phyloP scores from a whole-genome alignment of 2,888 invertebrate species.

The Margaritifera margaritifera region DNA sequence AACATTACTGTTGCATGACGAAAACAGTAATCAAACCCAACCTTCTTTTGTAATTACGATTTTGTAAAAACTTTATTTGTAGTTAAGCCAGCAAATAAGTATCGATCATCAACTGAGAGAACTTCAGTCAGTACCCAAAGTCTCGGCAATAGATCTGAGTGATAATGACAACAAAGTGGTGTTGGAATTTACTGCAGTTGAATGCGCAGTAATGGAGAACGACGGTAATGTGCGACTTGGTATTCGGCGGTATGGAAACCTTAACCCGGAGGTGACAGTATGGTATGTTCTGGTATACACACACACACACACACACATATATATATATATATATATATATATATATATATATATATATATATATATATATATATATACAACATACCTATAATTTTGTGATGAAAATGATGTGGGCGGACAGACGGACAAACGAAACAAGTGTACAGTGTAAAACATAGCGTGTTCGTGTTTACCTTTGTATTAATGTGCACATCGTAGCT shows the following conservation, averaged over 20 bases:
- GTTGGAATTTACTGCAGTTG: conserved; percentile 76
- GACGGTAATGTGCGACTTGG: conserved; percentile 73
- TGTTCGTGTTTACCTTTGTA: neutral
- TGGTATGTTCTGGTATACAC: conserved; percentile 64
- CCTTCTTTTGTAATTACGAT: neutral
- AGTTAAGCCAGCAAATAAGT: neutral
- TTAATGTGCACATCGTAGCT: no score
- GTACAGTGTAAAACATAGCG: neutral
- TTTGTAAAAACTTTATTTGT: conserved; percentile 21
- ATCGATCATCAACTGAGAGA: conserved; percentile 11
- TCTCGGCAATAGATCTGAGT: conserved; percentile 49
- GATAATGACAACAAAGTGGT: conserved; percentile 73
- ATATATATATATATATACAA: no score
- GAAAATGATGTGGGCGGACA: no score
- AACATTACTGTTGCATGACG: no score
- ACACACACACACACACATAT: neutral
- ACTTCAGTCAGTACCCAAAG: no score
- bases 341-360: no score
- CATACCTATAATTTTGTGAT: neutral
- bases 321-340: no score
- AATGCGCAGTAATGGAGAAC: conserved; percentile 76
- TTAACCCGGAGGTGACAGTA: conserved; percentile 73
- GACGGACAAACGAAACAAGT: neutral
- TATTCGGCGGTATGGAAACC: conserved; percentile 75
- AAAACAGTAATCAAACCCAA: no score